Evolutionary conservation across 2,113 vertebrate genomes (phyloP), one percentile per base, ranked within the genome.

Genomic region (Girardinichthys multiradiatus): DNA sequence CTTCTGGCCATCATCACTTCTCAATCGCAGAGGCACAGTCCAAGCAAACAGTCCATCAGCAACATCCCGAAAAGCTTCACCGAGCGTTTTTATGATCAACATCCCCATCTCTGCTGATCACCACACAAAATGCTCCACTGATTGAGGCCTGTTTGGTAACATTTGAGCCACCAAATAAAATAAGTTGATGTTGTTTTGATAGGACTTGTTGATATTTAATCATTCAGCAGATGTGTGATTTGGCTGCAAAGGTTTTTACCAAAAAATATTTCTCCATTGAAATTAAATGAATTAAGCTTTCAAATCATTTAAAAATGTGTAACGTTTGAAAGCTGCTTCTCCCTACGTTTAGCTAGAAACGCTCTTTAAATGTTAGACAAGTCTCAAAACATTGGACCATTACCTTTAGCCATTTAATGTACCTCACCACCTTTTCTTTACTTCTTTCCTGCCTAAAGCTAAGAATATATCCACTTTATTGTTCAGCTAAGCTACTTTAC

Each of bases 11-110:
- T 92, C 90, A 87, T 87, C 87, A 54, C 87, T 83, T 86, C 87
- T 89, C 91, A 70, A 86, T 91, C 78, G 72, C 79, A 68, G 82
- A 33, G 75, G 74, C 80, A 74, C 75, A 81, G 83, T 89, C 81
- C 87, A 92, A 91, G 91, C 90, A 93, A 93, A 93, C 87, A 89
- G 83, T 89, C 87, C 70, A 68, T 93, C 91, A 91, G 74, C 87
- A 15, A 80, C 17, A 15, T 68, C 70, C 76, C 79, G 68, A 80
- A 86, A 83, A 68, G 51, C 79, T 78, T 66, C 31, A 80, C 74
- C 72, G 42, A 57, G 69, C 60, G 45, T 67, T 79, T 62, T 87
- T 77, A 77, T 76, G 65, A 81, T 91, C 89, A 86, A 91, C 89
- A 89, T 85, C 82, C 79, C 74, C 75, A 68, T 83, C 70, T 77